These are phyloP conservation scores for Caenorhabditis parvicauda DNA, from an alignment of 2,888 invertebrate species.

Conservation along the genomic window DNA sequence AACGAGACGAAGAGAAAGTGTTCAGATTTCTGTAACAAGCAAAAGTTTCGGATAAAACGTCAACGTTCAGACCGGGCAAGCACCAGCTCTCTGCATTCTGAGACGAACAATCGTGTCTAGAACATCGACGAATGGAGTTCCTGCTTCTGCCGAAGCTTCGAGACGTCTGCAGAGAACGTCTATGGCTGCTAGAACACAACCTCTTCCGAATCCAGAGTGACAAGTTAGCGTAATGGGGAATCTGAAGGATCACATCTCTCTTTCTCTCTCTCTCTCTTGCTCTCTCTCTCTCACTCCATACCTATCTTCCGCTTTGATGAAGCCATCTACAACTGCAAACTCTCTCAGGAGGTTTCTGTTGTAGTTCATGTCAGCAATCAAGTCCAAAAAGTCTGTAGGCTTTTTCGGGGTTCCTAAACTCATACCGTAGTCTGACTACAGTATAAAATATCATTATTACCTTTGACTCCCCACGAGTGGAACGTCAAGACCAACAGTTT, in stretches of 20 bases:
- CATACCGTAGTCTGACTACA: no score
- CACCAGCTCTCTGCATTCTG: conserved; percentile 45
- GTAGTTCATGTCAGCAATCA: conserved; percentile 44
- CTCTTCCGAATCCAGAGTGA: conserved; percentile 44
- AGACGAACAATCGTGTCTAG: conserved; percentile 43
- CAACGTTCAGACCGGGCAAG: conserved; percentile 17
- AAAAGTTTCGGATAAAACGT: background rate
- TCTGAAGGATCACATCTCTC: conserved; percentile 9
- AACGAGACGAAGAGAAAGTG: conserved; percentile 44
- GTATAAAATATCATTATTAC: no score
- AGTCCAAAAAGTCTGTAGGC: conserved; percentile 37
- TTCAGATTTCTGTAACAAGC: conserved; percentile 44
- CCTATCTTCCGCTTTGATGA: conserved; percentile 14
- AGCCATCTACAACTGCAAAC: conserved; percentile 18
- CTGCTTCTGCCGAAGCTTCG: conserved; percentile 27
- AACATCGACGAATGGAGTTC: conserved; percentile 37
- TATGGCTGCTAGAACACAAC: conserved; percentile 42
- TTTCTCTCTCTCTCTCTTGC: no score
- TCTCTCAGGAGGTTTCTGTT: conserved; percentile 28
- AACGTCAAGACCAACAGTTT: conserved; percentile 23
- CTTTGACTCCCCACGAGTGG: conserved; percentile 30
- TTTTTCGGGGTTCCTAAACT: no score
- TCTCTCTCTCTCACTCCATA: conserved; percentile 6
- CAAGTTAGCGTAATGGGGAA: conserved; percentile 49
- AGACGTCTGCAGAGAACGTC: conserved; percentile 47